Base-by-base conservation (phyloP, 2,888 invertebrate genomes). In the Cosmia pyralina region DNA sequence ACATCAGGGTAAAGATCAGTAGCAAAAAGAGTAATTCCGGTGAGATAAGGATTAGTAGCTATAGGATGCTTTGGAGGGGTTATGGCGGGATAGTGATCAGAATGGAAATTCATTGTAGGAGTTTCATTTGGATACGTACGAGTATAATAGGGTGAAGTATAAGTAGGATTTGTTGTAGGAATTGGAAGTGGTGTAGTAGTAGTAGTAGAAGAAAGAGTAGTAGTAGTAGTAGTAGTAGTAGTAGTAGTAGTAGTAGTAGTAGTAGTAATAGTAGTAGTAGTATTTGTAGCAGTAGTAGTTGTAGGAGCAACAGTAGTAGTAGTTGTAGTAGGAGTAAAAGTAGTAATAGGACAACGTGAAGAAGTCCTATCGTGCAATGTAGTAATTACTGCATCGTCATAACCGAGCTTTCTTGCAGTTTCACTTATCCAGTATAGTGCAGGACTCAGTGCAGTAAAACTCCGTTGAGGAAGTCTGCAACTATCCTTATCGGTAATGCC, bases 381-480 rank as follows among this genome's bases (percentile, higher is more conserved):
- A n/a, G 44, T 75, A 44, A 81, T 65, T 50, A 68, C 48, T 1
- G 57, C n/a, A 22, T 73, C 41, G 34, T 64, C 28, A n/a, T 77
- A 77, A 46, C 71, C 70, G 28, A 85, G 71, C 10, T 58, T 44
- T 63, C 59, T 72, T n/a, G 80, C 63, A 5, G 83, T 86, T 7
- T 85, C 72, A 73, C 69, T 77, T 38, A 93, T 89, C 94, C 94
- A 94, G 46, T 82, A 63, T 1, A 90, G 80, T n/a, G 82, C 77
- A 3, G 92, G 90, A 4, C 74, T 84, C 58, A 91, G 52, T 8
- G 92, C 87, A 59, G 87, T 86, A 48, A 91, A 93, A 11, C 80
- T 69, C 41, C 81, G 82, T 77, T 91, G 90, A 41, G 78, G 72
- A 44, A 75, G 64, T 70, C 58, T 59, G 69, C 91, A 89, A 41